Conservation (phyloP, 2,888 invertebrate genomes). For the Troides aeacus region DNA sequence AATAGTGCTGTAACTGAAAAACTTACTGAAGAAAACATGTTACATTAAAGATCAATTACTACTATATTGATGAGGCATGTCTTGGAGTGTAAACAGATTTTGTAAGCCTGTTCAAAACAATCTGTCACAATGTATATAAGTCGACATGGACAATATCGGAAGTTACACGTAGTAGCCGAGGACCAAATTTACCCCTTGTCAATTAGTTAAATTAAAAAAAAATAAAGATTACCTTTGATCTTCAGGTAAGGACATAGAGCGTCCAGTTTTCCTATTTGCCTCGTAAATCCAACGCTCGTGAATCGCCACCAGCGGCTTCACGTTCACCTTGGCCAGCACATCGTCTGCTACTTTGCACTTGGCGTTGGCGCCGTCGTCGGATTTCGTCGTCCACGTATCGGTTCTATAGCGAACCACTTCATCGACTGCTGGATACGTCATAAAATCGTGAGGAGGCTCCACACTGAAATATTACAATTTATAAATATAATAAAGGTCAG, state of each 20-base stretch:
- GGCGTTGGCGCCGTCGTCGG: conserved; percentile 34
- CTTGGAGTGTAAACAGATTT: no score
- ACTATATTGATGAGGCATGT: no score
- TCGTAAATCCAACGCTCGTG: conserved; percentile 76
- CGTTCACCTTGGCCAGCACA: conserved; percentile 61
- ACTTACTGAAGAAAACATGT: no score
- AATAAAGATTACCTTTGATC: conserved; percentile 52
- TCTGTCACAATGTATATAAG: no score
- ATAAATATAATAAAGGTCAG: no score
- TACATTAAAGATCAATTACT: no score
- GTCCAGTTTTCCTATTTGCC: conserved; percentile 61
- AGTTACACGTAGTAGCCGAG: no score
- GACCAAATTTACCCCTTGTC: no score
- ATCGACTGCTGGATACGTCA: conserved; percentile 44
- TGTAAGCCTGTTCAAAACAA: no score
- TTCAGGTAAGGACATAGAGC: conserved; percentile 69
- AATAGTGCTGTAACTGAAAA: no score
- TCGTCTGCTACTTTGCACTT: conserved; percentile 54
- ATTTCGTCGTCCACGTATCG: conserved; percentile 50
- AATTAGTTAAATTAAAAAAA: no score
- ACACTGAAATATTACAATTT: conserved; percentile 38
- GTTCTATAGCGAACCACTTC: conserved; percentile 44
- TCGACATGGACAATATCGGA: no score
- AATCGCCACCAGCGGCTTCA: conserved; percentile 72
- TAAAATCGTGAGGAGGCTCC: conserved; percentile 46